Percentiles rank a stretch among this genome's conserved stretches.
These are phyloP conservation scores for Prunella himalayana DNA, from an alignment of 2,113 vertebrate genomes.

Conservation along the genomic window DNA sequence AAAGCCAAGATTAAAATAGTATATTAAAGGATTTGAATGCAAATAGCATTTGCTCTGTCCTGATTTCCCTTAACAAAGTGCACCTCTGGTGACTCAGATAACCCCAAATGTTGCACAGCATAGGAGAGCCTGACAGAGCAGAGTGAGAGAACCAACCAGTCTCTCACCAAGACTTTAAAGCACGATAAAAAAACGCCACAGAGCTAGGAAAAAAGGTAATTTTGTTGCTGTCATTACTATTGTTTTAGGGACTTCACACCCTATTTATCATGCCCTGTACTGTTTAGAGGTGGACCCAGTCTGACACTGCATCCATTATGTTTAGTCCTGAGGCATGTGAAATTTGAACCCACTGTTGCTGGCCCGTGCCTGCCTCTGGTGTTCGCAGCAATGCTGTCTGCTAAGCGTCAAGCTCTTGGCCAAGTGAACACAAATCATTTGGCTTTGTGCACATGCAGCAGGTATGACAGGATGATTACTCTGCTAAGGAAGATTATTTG, in stretches of 20 bases:
- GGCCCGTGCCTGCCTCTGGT: not conserved
- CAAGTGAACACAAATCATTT: not conserved
- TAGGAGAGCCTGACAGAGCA: not conserved
- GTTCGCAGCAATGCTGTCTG: not conserved
- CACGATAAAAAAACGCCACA: not conserved
- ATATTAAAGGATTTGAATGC: not conserved
- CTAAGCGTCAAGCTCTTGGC: not conserved
- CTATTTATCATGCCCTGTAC: not conserved
- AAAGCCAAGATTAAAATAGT: not conserved
- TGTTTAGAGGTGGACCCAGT: not conserved
- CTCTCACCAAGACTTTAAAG: not conserved
- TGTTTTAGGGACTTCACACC: not conserved
- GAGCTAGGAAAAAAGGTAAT: not conserved
- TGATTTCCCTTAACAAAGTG: not conserved
- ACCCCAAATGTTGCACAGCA: not conserved
- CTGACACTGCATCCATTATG: not conserved
- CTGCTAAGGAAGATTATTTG: not conserved
- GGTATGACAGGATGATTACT: not conserved
- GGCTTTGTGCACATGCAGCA: not conserved
- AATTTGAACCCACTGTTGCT: not conserved
- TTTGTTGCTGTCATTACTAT: not conserved
- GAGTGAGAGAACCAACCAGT: not conserved
- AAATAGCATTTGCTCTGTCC: not conserved
- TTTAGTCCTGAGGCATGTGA: not conserved
- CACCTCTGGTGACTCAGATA: not conserved